Evolutionary conservation across 1,140 invertebrate species (phyloP).

Genomic region (Cherax destructor): DNA sequence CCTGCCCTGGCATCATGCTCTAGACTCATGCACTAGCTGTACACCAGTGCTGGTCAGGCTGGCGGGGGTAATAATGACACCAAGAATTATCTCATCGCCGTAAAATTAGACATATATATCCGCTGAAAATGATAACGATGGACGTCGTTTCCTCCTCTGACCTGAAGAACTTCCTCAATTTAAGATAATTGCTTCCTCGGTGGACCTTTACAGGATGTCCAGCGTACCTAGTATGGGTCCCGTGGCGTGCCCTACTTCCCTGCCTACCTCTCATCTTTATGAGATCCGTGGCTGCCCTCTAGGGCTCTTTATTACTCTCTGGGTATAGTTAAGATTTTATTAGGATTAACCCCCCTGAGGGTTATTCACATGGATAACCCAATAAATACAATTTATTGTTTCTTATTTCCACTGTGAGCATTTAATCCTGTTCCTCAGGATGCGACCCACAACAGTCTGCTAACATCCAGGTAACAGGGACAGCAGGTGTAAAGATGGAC

Average conservation of each 20-base stretch:
- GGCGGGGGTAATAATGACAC: background rate
- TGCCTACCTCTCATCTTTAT: background rate
- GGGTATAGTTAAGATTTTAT: too few species aligned
- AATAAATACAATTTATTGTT: too few species aligned
- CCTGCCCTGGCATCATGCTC: background rate
- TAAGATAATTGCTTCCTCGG: slow-evolving; percentile 48
- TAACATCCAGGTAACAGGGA: too few species aligned
- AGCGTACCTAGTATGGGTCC: slow-evolving; percentile 14
- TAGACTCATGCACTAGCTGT: background rate
- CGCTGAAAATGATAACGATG: slow-evolving; percentile 42
- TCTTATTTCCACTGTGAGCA: too few species aligned
- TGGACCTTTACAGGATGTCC: slow-evolving; percentile 28
- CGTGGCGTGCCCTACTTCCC: slow-evolving; percentile 3
- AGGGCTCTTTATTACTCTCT: too few species aligned
- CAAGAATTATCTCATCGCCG: background rate
- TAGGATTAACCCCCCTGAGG: too few species aligned
- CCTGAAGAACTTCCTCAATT: slow-evolving; percentile 48
- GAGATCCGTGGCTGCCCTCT: too few species aligned
- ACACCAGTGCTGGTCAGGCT: background rate
- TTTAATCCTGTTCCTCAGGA: too few species aligned
- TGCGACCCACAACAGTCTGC: too few species aligned
- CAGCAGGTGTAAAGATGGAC: too few species aligned
- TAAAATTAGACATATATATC: background rate
- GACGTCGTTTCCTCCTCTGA: slow-evolving; percentile 35
- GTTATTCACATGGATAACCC: too few species aligned